Conservation (phyloP, 2,113 vertebrate genomes). For the Lycaon pictus region DNA sequence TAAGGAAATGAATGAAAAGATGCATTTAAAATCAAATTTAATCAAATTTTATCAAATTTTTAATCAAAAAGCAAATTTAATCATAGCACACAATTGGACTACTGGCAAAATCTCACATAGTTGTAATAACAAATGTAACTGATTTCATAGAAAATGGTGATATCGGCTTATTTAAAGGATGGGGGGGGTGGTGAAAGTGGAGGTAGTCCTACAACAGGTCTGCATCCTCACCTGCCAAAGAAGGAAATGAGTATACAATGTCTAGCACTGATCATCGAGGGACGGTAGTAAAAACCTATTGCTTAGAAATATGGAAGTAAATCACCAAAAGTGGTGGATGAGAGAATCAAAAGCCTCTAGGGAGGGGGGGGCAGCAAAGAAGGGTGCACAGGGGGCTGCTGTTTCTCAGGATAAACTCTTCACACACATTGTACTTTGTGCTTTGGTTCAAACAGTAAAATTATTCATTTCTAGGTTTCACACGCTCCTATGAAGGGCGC, state of each 20-base stretch:
- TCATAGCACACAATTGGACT: background rate
- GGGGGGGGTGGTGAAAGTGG: background rate
- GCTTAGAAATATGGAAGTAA: background rate
- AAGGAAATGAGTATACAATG: background rate
- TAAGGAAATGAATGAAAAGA: background rate
- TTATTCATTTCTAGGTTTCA: background rate
- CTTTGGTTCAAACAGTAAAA: background rate
- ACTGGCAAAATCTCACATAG: background rate
- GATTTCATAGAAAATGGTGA: background rate
- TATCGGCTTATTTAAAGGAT: background rate
- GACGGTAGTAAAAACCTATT: background rate
- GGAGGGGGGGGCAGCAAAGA: background rate
- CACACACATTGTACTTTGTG: background rate
- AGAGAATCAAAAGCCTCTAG: background rate
- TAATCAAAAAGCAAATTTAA: background rate
- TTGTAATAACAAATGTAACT: background rate
- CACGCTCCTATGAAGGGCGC: background rate
- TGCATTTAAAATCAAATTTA: background rate
- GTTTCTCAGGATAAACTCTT: background rate
- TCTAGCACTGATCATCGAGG: background rate
- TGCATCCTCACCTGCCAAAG: background rate
- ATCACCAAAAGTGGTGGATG: background rate
- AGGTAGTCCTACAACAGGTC: background rate
- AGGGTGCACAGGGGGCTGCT: background rate
- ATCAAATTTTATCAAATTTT: no score